These are phyloP conservation scores for Anthoscopus minutus DNA, from an alignment of 2,113 vertebrate species.

Conservation along the genomic window DNA sequence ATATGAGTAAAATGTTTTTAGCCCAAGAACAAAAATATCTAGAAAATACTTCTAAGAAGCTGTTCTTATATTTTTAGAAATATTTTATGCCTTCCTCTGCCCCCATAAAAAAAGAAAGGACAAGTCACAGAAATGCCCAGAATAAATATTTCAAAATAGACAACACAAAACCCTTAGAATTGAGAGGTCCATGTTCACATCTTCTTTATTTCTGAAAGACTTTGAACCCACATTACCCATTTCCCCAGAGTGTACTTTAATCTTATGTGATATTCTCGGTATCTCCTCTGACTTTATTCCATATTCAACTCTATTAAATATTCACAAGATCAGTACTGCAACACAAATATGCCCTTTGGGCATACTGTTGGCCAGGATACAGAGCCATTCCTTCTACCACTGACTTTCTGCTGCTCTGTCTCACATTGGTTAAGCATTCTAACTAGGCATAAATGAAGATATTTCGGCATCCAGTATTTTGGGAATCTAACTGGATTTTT, in stretches of 20 bases:
- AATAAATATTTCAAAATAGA: neutral
- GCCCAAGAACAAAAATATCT: neutral
- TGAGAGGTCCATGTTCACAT: neutral
- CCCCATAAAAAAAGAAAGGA: neutral
- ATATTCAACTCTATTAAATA: constrained; percentile 1
- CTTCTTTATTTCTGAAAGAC: neutral
- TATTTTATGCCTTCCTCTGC: neutral
- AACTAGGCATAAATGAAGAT: neutral
- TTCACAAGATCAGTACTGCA: neutral
- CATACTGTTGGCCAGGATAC: neutral
- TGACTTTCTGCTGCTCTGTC: neutral
- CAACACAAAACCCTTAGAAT: neutral
- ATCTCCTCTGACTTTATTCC: neutral
- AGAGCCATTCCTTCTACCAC: neutral
- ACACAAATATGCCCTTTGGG: neutral
- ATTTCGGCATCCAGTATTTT: neutral
- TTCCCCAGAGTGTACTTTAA: neutral
- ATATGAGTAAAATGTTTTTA: neutral
- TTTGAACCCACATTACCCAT: neutral
- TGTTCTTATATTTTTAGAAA: neutral
- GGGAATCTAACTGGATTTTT: neutral
- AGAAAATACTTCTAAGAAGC: neutral
- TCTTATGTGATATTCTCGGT: neutral
- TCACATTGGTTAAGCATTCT: neutral
- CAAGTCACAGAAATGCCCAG: neutral